Evolutionary conservation across 2,888 invertebrate genomes (phyloP), one percentile per base, ranked within the genome.

Genomic region (Stenoptilia bipunctidactyla): DNA sequence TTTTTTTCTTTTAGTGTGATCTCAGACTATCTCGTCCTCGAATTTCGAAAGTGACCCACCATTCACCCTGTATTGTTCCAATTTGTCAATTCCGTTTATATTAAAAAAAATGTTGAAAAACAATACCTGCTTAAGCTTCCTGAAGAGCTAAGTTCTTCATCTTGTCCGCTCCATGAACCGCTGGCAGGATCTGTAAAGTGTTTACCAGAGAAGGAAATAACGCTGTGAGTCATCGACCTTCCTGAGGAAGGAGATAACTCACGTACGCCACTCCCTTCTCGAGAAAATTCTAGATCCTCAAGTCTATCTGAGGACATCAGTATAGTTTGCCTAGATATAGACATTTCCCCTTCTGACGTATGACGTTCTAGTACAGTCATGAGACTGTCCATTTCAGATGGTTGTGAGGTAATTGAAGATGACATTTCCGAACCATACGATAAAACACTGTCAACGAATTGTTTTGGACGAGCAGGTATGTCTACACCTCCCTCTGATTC

Each of bases 121-220:
- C 25, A 25, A 33, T 13, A 84, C 85, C 84, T 70, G 57, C 85
- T 85, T 47, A 84, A 82, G 56, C 85, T 85, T 36, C 84, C 84
- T 15, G 85, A 85, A 1, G 85, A 85, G 52, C 85, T 85, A 41
- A 85, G 55, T 50, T 85, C 85, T 47, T 85, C 85, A 40, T 85
- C 85, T 45, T 85, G 84, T 20, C 84, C 84, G 46, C 85, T 85
- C 85, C 85, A 85, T 0, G 85, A 85, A 10, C 85, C 85, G 58
- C 85, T 85, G 15, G 85, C 84, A 45, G 85, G 85, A 80, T 85
- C 85, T 85, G 85, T 80, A 69, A 85, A 79, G 52, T 73, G 79
- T 84, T 84, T 85, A 60, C 84, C 80, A 47, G 79, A 76, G 45
- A 73, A 63, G 27, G 76, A 76, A 41, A 71, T 67, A 48, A 79